Percentiles rank a stretch among this genome's conserved stretches.
These are phyloP conservation scores for Carettochelys insculpta DNA, from an alignment of 2,113 vertebrate genomes.

Conservation along the genomic window DNA sequence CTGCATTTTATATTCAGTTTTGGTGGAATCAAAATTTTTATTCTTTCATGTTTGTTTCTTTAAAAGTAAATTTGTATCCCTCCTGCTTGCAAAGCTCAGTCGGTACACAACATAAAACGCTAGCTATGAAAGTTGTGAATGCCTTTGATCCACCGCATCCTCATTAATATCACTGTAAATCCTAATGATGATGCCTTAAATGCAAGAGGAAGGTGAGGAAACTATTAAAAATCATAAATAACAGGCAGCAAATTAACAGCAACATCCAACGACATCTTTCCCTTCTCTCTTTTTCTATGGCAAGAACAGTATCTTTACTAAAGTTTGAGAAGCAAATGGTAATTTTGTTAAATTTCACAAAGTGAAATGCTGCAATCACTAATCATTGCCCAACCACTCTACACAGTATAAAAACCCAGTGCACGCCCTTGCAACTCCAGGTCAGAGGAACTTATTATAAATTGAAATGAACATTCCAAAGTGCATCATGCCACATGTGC, in stretches of 20 bases:
- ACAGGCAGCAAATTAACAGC: background rate
- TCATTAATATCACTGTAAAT: background rate
- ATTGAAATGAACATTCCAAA: slow-evolving; percentile 42
- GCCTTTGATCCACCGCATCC: background rate
- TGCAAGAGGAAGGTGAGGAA: background rate
- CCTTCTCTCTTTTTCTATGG: slow-evolving; percentile 21
- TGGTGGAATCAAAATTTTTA: background rate
- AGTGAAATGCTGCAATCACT: background rate
- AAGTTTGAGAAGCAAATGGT: background rate
- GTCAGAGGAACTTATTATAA: slow-evolving; percentile 7
- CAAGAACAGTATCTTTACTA: background rate
- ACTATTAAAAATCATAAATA: background rate
- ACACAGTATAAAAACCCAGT: slow-evolving; percentile 14
- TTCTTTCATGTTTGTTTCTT: background rate
- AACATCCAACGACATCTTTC: background rate
- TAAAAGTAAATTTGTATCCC: background rate
- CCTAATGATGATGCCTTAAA: background rate
- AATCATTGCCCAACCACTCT: background rate
- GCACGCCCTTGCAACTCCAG: background rate
- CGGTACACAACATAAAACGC: background rate
- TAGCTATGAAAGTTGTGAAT: background rate
- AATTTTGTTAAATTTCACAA: background rate
- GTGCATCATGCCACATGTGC: background rate
- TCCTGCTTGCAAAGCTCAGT: background rate
- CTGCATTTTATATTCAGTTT: background rate